These are phyloP conservation scores for Steinernema hermaphroditum DNA, from an alignment of 2,888 invertebrate genomes.

Conservation along the genomic window DNA sequence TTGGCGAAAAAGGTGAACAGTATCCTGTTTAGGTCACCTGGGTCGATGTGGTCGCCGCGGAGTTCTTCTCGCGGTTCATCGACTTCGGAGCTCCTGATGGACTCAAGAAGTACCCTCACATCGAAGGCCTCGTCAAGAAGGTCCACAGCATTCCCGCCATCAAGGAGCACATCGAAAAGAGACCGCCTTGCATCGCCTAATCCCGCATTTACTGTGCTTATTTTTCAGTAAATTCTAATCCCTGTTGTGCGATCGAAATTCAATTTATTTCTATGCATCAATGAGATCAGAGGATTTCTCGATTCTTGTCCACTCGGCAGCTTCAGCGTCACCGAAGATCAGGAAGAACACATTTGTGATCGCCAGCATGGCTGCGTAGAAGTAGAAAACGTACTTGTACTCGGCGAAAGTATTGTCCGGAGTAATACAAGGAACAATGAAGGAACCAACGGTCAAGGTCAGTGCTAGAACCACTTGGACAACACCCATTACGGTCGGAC, in stretches of 20 bases:
- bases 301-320: neutral
- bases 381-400: conserved; percentile 48
- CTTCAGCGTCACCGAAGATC: too few relatives aligned
- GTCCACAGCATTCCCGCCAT: conserved; percentile 56
- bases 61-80: conserved; percentile 51
- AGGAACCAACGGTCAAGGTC: too few relatives aligned
- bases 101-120: conserved; percentile 58
- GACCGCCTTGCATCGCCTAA: neutral
- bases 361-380: conserved; percentile 43
- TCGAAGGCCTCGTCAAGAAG: conserved; percentile 52
- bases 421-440: too few relatives aligned
- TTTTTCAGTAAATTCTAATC: too few relatives aligned
- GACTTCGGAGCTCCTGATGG: conserved; percentile 56
- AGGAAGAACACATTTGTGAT: too few relatives aligned
- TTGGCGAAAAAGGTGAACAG: too few relatives aligned
- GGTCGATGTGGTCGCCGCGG: conserved; percentile 62
- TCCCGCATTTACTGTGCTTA: too few relatives aligned
- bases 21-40: conserved; percentile 54
- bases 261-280: too few relatives aligned
- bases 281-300: conserved; percentile 25
- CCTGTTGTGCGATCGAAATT: too few relatives aligned
- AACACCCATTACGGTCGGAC: neutral
- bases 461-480: too few relatives aligned
- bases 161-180: conserved; percentile 46
- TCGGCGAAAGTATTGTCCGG: conserved; percentile 45